phyloP scores from a whole-genome alignment of 2,113 vertebrate species.

The Crotalus horridus region DNA sequence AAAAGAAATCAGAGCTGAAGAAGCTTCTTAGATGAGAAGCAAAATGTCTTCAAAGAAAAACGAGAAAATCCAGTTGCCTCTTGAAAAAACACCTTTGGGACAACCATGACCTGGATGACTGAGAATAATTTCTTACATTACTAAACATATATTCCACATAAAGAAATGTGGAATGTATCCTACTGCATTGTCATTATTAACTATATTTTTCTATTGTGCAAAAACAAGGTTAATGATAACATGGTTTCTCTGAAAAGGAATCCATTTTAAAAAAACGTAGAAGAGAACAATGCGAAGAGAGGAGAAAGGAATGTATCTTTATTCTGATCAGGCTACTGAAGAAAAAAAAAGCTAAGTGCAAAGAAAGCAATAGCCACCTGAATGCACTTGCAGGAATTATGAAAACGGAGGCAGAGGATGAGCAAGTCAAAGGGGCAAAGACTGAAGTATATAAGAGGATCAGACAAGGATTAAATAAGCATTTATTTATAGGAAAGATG shows the following conservation, averaged over 20 bases:
- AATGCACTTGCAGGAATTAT: background rate
- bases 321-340: background rate
- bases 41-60: background rate
- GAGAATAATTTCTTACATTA: background rate
- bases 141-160: background rate
- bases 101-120: background rate
- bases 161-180: background rate
- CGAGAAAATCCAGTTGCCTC: background rate
- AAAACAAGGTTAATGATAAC: background rate
- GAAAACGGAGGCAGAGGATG: background rate
- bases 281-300: background rate
- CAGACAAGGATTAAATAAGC: conserved; percentile 10
- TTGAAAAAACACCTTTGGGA: background rate
- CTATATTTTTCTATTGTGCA: background rate
- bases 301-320: background rate
- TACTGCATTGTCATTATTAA: background rate
- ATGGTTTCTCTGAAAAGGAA: background rate
- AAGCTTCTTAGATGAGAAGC: background rate
- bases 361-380: background rate
- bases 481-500: conserved; percentile 10
- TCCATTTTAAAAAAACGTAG: too few relatives aligned
- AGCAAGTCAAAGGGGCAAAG: conserved; percentile 4
- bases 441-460: conserved; percentile 2
- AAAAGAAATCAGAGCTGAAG: background rate
- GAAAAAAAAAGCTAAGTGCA: background rate